Evolutionary conservation across 2,888 invertebrate species (phyloP), one percentile per base, ranked within the genome.

Genomic region (Sminthurides aquaticus): DNA sequence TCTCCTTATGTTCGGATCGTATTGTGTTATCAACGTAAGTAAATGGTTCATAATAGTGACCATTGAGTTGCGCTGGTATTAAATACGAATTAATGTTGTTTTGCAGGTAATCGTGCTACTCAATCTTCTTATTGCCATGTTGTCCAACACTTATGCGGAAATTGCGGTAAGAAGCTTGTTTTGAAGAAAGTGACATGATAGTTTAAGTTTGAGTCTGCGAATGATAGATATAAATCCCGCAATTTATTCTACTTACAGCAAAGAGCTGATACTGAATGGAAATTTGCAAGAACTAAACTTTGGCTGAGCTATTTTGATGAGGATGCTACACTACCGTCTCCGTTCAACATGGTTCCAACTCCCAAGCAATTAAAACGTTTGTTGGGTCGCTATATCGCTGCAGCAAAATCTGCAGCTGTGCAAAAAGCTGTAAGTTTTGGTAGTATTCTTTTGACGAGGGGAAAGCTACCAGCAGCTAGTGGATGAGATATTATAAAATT

Each of bases 111-210:
- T 96, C 77, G 95, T 98, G 43, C 85, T 98, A 62, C 85, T 98
- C 71, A 98, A 98, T 82, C 86, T 98, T 75, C 86, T 67, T 56
- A 98, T 98, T 77, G 98, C 98, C 74, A 98, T 98, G 98, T 97
- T 98, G 96, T 96, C 95, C 83, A 97, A 96, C 82, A 96, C 96
- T 65, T 98, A 97, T 81, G 96, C 97, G 79, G 85, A 93, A 65
- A 98, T 98, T 77, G 96, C 94, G 77, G 97, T 97, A 80, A 86
- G 89, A 83, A 70, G n/a, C n/a, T n/a, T n/a, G n/a, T n/a, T n/a
- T n/a, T n/a, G n/a, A n/a, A n/a, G n/a, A n/a, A n/a, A n/a, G n/a
- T n/a, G n/a, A n/a, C n/a, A n/a, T n/a, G n/a, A n/a, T n/a, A n/a
- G n/a, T n/a, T n/a, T n/a, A n/a, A n/a, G n/a, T n/a, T n/a, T n/a